phyloP scores from a whole-genome alignment of 2,797 vertebrate genomes.

The Melanotaenia maccullochi region DNA sequence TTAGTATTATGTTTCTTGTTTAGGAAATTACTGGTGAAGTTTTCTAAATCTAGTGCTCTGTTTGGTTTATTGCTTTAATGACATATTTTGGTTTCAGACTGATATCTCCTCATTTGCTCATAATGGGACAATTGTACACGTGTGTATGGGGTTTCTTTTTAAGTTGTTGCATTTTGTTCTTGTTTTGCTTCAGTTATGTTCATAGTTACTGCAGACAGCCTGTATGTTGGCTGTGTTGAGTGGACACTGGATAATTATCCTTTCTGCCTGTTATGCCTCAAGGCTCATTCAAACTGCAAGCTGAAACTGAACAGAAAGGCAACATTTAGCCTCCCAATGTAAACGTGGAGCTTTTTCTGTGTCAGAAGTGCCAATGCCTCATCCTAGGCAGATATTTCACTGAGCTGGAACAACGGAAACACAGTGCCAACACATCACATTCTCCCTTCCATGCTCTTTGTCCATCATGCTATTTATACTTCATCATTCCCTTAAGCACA shows the following conservation, averaged over 20 bases:
- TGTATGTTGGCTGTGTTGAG: conserved; percentile 12
- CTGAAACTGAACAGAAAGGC: conserved; percentile 33
- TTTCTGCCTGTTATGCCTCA: conserved; percentile 37
- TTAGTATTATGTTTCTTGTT: too few relatives aligned
- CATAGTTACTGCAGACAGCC: conserved; percentile 29
- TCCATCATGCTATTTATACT: neutral
- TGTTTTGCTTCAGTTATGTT: conserved; percentile 32
- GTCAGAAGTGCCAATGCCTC: conserved; percentile 29
- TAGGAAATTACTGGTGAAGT: too few relatives aligned
- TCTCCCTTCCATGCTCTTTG: neutral
- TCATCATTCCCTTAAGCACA: neutral
- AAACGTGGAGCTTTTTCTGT: conserved; percentile 35
- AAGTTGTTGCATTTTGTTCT: conserved; percentile 14
- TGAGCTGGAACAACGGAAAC: conserved; percentile 19
- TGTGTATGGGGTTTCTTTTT: neutral
- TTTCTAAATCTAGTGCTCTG: too few relatives aligned
- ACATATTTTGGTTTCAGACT: neutral
- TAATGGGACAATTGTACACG: too few relatives aligned
- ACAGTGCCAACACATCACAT: conserved; percentile 5
- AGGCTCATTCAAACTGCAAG: conserved; percentile 24
- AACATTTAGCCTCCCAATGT: conserved; percentile 40
- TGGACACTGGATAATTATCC: conserved; percentile 50
- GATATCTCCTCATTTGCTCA: neutral
- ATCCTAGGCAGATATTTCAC: conserved; percentile 26
- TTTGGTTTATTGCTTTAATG: neutral